Percentiles rank a stretch among this genome's conserved stretches.
These are phyloP conservation scores for Plectrocnemia conspersa DNA, from an alignment of 1,140 invertebrate species.

Conservation along the genomic window DNA sequence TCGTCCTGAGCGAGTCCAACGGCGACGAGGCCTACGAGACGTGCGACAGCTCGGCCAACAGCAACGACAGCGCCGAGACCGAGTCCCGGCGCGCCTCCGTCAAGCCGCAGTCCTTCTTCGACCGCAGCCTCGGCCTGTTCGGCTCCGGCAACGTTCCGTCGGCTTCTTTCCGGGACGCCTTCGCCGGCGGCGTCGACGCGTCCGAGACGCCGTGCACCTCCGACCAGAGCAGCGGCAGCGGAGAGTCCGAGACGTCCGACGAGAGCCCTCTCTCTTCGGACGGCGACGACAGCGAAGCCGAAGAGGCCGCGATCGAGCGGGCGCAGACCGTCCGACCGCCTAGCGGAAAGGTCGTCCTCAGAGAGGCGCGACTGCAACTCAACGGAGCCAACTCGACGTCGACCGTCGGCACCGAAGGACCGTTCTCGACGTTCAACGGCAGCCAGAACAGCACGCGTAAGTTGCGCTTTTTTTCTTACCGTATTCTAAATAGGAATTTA, in stretches of 20 bases:
- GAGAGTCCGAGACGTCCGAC: constrained; percentile 47
- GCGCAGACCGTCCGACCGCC: constrained; percentile 40
- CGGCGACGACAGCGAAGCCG: constrained; percentile 51
- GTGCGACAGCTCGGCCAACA: constrained; percentile 32
- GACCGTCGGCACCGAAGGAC: constrained; percentile 63
- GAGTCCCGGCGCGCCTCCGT: constrained; percentile 6
- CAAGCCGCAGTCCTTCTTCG: constrained; percentile 18
- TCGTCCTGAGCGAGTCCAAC: constrained; percentile 37
- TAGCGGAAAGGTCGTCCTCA: constrained; percentile 63
- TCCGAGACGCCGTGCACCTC: constrained; percentile 34
- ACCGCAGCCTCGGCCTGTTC: constrained; percentile 27
- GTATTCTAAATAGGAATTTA: no score
- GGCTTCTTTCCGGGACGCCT: constrained; percentile 30
- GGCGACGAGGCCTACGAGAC: constrained; percentile 33
- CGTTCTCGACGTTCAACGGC: constrained; percentile 41
- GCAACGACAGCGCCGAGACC: constrained; percentile 32
- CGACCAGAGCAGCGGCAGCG: constrained; percentile 42
- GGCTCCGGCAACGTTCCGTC: constrained; percentile 25
- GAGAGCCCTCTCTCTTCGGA: constrained; percentile 51
- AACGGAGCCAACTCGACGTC: constrained; percentile 46
- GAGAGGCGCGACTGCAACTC: constrained; percentile 65
- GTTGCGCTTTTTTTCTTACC: constrained; percentile 20
- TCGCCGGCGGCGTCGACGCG: constrained; percentile 24
- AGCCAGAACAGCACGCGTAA: constrained; percentile 39
- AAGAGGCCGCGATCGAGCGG: constrained; percentile 50